Percentiles rank a stretch among this genome's conserved stretches.
These are phyloP conservation scores for Papilio aristodemus DNA, from an alignment of 1,140 invertebrate species.

Conservation along the genomic window DNA sequence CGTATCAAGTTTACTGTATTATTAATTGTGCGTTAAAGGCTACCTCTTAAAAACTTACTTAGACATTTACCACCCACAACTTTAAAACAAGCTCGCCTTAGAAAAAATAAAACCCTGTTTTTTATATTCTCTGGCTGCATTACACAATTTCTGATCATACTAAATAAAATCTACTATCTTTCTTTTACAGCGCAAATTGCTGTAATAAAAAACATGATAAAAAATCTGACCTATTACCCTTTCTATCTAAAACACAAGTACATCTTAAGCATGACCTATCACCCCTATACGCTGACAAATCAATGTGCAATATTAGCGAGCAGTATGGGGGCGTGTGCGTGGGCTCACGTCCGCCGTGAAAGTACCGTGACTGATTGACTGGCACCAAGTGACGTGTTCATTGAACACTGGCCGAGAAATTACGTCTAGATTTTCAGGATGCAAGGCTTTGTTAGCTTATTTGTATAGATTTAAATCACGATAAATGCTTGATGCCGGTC, in stretches of 20 bases:
- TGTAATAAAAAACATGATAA: not conserved
- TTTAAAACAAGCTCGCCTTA: too few relatives aligned
- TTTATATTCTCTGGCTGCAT: too few relatives aligned
- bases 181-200: not conserved
- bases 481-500: too few relatives aligned
- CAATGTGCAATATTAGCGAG: constrained; percentile 28
- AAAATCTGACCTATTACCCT: constrained; percentile 7
- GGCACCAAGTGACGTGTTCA: constrained; percentile 27
- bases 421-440: constrained; percentile 27
- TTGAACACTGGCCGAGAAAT: constrained; percentile 27
- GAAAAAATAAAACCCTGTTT: too few relatives aligned
- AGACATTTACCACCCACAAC: too few relatives aligned
- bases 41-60: too few relatives aligned
- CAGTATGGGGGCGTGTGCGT: constrained; percentile 22
- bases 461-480: not conserved
- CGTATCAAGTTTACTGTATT: too few relatives aligned
- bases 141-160: too few relatives aligned
- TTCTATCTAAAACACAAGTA: constrained; percentile 18
- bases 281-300: constrained; percentile 25
- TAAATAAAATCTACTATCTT: not conserved
- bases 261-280: constrained; percentile 22
- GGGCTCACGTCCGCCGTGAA: constrained; percentile 24
- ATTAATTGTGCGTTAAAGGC: too few relatives aligned
- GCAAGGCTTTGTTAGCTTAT: constrained; percentile 2
- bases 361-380: constrained; percentile 30